Conservation (phyloP, 2,797 vertebrate species). For the Pangasius krempfi region DNA sequence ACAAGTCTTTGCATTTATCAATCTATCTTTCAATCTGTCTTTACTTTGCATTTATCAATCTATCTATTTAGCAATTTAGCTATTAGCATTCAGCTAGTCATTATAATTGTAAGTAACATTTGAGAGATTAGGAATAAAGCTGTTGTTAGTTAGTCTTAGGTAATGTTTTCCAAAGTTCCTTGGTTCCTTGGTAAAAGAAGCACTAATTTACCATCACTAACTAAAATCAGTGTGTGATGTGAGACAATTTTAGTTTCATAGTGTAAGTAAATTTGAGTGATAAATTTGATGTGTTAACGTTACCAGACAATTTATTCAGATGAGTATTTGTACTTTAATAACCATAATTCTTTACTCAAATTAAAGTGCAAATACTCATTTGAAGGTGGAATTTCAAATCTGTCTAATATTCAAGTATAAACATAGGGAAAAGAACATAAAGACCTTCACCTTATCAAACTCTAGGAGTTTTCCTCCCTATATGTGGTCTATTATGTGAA, state of each 20-base stretch:
- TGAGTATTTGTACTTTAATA: not conserved
- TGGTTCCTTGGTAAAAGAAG: not conserved
- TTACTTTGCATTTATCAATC: not conserved
- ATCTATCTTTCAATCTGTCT: too few relatives aligned
- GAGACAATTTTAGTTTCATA: not conserved
- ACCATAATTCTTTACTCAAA: too few relatives aligned
- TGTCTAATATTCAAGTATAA: not conserved
- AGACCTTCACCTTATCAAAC: not conserved
- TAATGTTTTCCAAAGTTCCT: not conserved
- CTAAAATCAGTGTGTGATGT: conserved; percentile 6
- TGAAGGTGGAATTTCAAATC: not conserved
- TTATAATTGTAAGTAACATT: not conserved
- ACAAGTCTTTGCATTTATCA: not conserved
- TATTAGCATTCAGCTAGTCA: too few relatives aligned
- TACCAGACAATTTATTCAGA: not conserved
- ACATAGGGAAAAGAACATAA: not conserved
- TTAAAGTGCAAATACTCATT: too few relatives aligned
- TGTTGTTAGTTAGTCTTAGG: not conserved
- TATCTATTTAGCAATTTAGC: not conserved
- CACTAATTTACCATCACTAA: not conserved
- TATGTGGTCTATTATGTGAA: not conserved
- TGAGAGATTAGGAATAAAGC: not conserved
- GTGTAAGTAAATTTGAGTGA: not conserved
- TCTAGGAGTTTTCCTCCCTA: not conserved
- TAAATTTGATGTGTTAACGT: not conserved